Evolutionary conservation across 1,140 invertebrate species (phyloP), one percentile per base, ranked within the genome.

Genomic region (Atta cephalotes): DNA sequence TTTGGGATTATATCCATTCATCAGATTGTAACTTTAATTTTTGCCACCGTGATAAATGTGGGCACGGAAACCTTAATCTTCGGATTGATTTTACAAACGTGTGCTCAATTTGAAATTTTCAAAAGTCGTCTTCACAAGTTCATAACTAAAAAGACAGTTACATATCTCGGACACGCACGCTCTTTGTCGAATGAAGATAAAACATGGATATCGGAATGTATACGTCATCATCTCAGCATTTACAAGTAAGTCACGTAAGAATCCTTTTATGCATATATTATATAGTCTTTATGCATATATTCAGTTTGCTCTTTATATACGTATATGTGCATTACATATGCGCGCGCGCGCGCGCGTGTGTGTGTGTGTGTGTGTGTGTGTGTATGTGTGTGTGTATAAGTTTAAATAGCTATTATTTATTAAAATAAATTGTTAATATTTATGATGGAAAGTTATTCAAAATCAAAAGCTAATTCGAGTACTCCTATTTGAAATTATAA

Each of bases 51-150:
- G 0, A 56, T 70, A 12, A 86, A 88, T 31, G 62, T 65, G 0
- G 87, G 89, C 5, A 66, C 66, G 0, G 90, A 91, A 25, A 77
- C 81, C 4, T 21, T 90, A 7, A 35, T 91, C 0, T 86, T 76
- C 16, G 88, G 90, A 18, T 53, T 90, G 6, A 72, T 87, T 60
- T 66, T 88, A 14, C 87, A 88, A 65, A 65, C 87, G 0, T 88
- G 89, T 9, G 84, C 82, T 9, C 90, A 90, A 28, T 49, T 90
- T 18, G 70, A 82, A 65, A 90, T 90, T 45, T 68, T 87, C 0
- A 77, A 90, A 56, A 51, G 21, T 45, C 79, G 89, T 45, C 76
- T 90, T 18, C 28, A 56, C 0, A 80, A 58, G n/a, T 58, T 56
- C 0, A 18, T 56, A 56, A 56, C 7, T 56, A 56, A 56, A 7